Evolutionary conservation across 2,797 vertebrate genomes (phyloP).

Genomic region (Garrulus glandarius): DNA sequence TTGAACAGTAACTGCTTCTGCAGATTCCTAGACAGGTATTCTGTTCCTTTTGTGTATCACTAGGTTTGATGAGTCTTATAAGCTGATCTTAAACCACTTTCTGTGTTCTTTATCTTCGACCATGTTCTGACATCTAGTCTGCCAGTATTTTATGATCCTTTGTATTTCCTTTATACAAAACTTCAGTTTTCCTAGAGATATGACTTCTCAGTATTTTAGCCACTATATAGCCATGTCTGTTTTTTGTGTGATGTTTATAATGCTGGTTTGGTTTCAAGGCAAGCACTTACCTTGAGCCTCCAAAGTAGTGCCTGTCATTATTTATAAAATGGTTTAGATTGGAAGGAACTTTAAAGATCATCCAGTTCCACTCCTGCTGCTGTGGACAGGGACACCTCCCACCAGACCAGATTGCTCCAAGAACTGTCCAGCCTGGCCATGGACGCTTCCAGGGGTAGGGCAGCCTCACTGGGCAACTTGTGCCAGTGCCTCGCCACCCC

Average conservation of each 20-base stretch:
- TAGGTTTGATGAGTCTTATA: not conserved
- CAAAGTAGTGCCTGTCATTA: not conserved
- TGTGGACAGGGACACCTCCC: not conserved
- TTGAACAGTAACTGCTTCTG: not conserved
- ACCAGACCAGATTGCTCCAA: not conserved
- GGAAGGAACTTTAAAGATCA: not conserved
- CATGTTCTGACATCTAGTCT: not conserved
- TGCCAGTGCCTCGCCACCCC: not conserved
- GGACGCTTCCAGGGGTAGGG: not conserved
- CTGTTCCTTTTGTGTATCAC: not conserved
- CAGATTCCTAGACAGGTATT: not conserved
- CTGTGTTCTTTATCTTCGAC: not conserved
- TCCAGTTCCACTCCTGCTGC: not conserved
- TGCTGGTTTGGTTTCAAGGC: not conserved
- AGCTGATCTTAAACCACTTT: not conserved
- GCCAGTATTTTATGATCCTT: not conserved
- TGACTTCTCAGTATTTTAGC: not conserved
- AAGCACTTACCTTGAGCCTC: not conserved
- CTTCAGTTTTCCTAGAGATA: not conserved
- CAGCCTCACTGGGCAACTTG: not conserved
- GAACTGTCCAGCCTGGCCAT: not conserved
- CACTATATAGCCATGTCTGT: accelerated
- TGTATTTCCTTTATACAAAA: not conserved
- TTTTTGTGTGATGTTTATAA: not conserved
- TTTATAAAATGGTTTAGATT: not conserved